Percentiles rank a stretch among this genome's conserved stretches.
These are phyloP conservation scores for Pelosia muscerda DNA, from an alignment of 2,888 invertebrate genomes.

Conservation along the genomic window DNA sequence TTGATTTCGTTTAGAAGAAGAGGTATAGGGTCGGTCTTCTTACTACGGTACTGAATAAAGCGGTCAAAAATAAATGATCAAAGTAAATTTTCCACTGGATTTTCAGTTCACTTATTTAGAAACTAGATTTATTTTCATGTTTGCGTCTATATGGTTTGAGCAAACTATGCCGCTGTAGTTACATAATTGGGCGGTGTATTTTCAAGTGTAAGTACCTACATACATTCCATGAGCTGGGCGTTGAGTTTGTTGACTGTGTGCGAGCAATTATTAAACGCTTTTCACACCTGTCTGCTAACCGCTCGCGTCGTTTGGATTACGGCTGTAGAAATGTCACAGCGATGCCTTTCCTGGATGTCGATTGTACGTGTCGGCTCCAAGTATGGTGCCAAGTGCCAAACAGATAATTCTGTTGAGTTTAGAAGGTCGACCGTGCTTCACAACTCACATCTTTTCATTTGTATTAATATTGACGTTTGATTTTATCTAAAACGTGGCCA, in stretches of 20 bases:
- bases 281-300: slow-evolving; percentile 81
- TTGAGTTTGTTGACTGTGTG: slow-evolving; percentile 61
- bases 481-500: slow-evolving; percentile 52
- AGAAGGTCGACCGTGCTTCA: slow-evolving; percentile 46
- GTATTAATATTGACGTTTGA: slow-evolving; percentile 57
- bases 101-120: too few species aligned
- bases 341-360: slow-evolving; percentile 60
- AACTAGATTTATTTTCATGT: too few species aligned
- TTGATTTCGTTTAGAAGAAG: too few species aligned
- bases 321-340: slow-evolving; percentile 73
- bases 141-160: not conserved
- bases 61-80: too few species aligned
- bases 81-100: too few species aligned
- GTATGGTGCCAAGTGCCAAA: slow-evolving; percentile 55
- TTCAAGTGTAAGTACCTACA: slow-evolving; percentile 28
- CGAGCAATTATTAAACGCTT: slow-evolving; percentile 77
- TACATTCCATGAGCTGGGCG: slow-evolving; percentile 22
- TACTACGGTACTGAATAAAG: too few species aligned
- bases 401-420: slow-evolving; percentile 44
- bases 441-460: slow-evolving; percentile 54
- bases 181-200: slow-evolving; percentile 26
- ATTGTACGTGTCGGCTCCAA: slow-evolving; percentile 44
- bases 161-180: slow-evolving; percentile 1
- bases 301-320: slow-evolving; percentile 63
- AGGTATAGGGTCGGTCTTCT: too few species aligned